Base-by-base conservation (phyloP, 2,888 invertebrate genomes). In the Melieria crassipennis region DNA sequence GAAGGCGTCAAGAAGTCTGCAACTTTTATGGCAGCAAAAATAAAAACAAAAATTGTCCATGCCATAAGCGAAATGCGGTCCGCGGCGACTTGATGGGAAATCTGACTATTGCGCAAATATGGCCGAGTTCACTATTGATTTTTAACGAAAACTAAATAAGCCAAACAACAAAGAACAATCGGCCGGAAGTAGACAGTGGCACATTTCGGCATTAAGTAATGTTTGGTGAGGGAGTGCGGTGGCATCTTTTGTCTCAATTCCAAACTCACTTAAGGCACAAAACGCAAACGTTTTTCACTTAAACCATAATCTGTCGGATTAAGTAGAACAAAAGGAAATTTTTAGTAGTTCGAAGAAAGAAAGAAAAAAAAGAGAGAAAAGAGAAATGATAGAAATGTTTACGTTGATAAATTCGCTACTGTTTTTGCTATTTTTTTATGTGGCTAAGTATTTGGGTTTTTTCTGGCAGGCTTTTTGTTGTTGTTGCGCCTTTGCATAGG, bases 1-100 rank as follows among this genome's bases (percentile, higher is more conserved):
- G 58, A 52, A 66, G 63, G 63, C 71, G 71, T 67, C 71, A 66
- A 47, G 67, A 71, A 67, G 71, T 71, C 71, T 71, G 48, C 30
- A 67, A 71, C 57, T 70, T 70, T 70, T 70, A 70, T 65, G 48
- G 70, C 70, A 52, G 45, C 30, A 30, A 9, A 43, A 47, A 58
- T 67, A 67, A 60, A 48, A 67, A 45, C 30, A 67, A 61, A 67
- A 52, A 66, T 43, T n/a, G 42, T 60, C 50, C 16, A 50, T 45
- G 50, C 5, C 52, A 60, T 60, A 30, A 30, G 30, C 30, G 30
- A 30, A 30, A 30, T 30, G 30, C 30, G 30, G 3, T 30, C 30
- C 30, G 30, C 30, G 30, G 30, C 30, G 43, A 64, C 11, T 16
- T 50, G 64, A 43, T 43, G 46, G 42, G 10, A 42, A 66, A 48